Percentiles rank a stretch among this genome's conserved stretches.
phyloP scores from a whole-genome alignment of 2,113 vertebrate genomes.

The Tretioscincus oriximinensis region DNA sequence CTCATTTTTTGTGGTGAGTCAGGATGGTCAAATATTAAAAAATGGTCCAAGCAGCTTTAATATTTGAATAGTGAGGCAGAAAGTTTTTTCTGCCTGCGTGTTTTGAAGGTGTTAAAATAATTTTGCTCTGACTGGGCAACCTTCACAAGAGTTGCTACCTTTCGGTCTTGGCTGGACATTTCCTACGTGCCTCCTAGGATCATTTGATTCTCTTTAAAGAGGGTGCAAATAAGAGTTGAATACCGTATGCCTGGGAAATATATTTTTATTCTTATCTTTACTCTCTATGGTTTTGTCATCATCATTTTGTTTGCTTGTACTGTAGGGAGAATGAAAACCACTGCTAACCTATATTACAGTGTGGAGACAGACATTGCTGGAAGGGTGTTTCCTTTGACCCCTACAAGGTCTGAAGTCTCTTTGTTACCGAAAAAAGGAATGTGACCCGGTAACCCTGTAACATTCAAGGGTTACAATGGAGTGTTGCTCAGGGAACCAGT shows the following conservation, averaged over 20 bases:
- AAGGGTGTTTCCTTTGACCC: constrained; percentile 26
- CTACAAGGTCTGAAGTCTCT: constrained; percentile 18
- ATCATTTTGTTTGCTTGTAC: neutral
- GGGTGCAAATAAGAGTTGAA: too few relatives aligned
- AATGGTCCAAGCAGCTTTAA: neutral
- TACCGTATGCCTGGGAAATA: neutral
- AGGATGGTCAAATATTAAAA: neutral
- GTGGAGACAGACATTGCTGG: neutral
- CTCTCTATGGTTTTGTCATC: neutral
- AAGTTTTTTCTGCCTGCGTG: too few relatives aligned
- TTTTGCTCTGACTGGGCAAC: neutral
- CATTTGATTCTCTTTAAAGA: neutral
- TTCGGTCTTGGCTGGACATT: neutral
- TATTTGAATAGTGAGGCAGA: neutral
- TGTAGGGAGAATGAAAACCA: neutral
- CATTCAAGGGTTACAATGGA: constrained; percentile 28
- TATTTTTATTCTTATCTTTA: neutral
- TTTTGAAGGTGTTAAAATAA: neutral
- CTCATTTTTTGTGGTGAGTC: neutral
- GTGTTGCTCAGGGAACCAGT: constrained; percentile 18
- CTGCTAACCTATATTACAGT: constrained; percentile 27
- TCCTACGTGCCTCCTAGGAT: neutral
- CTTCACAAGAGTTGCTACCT: neutral
- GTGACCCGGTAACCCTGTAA: constrained; percentile 29
- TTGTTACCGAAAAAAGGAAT: constrained; percentile 28